phyloP scores from a whole-genome alignment of 2,113 vertebrate species.

The Anarhynchus alexandrinus region DNA sequence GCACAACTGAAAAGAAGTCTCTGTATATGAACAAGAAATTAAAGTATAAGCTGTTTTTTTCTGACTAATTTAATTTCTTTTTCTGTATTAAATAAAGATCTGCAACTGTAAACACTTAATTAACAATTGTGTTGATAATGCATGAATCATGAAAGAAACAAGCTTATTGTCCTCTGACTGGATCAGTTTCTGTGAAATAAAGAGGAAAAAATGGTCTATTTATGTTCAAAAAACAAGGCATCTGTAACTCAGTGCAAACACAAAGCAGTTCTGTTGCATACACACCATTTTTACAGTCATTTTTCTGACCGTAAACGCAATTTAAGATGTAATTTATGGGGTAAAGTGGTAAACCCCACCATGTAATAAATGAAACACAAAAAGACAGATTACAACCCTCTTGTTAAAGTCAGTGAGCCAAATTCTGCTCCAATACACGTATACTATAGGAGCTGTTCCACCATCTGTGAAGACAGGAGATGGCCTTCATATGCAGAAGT shows the following conservation, averaged over 20 bases:
- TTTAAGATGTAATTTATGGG: neutral
- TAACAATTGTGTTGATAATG: neutral
- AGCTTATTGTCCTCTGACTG: neutral
- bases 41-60: neutral
- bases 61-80: neutral
- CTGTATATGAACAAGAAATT: neutral
- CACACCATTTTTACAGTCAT: neutral
- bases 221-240: neutral
- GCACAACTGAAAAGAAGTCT: neutral
- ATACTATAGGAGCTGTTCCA: neutral
- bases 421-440: neutral
- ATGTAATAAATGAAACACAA: neutral
- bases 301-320: neutral
- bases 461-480: neutral
- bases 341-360: neutral
- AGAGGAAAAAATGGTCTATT: neutral
- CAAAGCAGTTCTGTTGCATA: neutral
- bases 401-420: neutral
- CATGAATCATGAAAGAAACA: neutral
- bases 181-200: neutral
- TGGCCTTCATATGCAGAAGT: neutral
- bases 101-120: neutral
- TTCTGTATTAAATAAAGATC: neutral
- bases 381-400: neutral
- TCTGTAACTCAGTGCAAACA: neutral